Conservation (phyloP, 2,797 vertebrate species). For the Tangara arthus region DNA sequence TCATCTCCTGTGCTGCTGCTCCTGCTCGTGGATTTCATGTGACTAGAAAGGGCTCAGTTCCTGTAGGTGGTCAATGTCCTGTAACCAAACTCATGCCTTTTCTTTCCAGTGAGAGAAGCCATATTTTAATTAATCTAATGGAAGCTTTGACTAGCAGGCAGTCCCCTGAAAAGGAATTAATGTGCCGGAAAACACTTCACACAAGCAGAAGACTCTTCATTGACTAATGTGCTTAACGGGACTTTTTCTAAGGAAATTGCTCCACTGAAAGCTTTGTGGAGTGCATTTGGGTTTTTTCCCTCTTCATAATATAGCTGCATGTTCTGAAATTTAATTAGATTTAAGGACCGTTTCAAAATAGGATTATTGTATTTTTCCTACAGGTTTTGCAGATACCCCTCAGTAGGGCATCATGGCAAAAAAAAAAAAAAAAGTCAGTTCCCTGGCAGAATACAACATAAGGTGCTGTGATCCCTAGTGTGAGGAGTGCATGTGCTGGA, state of each 20-base stretch:
- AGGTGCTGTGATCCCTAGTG: not conserved
- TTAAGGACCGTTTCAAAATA: not conserved
- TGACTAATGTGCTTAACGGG: slow-evolving; percentile 41
- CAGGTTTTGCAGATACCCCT: slow-evolving; percentile 7
- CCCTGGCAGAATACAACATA: not conserved
- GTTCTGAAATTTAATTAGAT: slow-evolving; percentile 35
- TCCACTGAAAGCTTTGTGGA: slow-evolving; percentile 40
- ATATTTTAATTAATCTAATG: slow-evolving; percentile 74
- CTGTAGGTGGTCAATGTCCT: slow-evolving; percentile 1
- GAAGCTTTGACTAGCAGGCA: slow-evolving; percentile 66
- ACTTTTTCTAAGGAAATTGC: slow-evolving; percentile 51
- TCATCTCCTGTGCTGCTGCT: not conserved
- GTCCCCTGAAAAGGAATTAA: slow-evolving; percentile 63
- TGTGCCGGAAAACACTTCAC: slow-evolving; percentile 53
- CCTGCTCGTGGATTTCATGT: not conserved
- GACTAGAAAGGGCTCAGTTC: not conserved
- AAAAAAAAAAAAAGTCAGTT: not conserved
- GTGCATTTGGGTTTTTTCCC: not conserved
- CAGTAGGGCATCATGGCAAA: not conserved
- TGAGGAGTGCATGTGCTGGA: not conserved
- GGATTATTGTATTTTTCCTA: not conserved
- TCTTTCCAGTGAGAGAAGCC: slow-evolving; percentile 57
- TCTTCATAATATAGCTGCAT: not conserved
- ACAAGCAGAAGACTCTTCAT: slow-evolving; percentile 41
- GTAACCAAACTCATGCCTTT: slow-evolving; percentile 33